Conservation (phyloP, 2,797 vertebrate species). For the Parambassis ranga region DNA sequence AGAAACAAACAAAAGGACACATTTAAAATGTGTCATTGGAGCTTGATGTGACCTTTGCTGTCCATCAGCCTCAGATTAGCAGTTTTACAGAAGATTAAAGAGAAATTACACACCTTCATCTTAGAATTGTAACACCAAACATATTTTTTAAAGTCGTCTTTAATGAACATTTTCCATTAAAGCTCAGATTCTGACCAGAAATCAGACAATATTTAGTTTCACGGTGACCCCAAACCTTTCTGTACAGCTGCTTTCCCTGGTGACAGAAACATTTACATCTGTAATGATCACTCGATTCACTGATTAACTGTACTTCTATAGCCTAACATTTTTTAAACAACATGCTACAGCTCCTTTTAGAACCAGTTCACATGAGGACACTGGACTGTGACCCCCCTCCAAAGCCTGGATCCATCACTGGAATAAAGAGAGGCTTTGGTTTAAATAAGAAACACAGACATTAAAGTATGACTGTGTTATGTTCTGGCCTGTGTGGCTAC, state of each 20-base stretch:
- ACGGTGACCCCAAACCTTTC: too few species aligned
- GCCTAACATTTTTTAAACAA: neutral
- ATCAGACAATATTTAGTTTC: too few species aligned
- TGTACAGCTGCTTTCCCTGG: too few species aligned
- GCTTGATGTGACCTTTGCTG: neutral
- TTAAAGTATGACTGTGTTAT: slow-evolving; percentile 3
- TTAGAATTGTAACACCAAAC: too few species aligned
- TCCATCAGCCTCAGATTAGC: neutral
- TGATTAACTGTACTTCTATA: too few species aligned
- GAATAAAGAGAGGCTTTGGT: neutral
- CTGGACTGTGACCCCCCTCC: neutral
- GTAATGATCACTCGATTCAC: too few species aligned
- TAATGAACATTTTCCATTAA: too few species aligned
- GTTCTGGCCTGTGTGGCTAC: neutral
- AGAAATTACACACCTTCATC: too few species aligned
- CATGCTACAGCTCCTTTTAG: neutral
- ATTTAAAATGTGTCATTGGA: neutral
- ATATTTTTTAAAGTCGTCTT: too few species aligned
- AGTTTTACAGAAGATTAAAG: neutral
- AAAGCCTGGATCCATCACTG: neutral
- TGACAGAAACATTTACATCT: too few species aligned
- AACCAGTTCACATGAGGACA: slow-evolving; percentile 27
- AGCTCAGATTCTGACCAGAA: too few species aligned
- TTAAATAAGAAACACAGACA: slow-evolving; percentile 4
- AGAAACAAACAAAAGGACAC: neutral